Evolutionary conservation across 2,797 vertebrate species (phyloP), one percentile per base, ranked within the genome.

Genomic region (Merluccius polli): DNA sequence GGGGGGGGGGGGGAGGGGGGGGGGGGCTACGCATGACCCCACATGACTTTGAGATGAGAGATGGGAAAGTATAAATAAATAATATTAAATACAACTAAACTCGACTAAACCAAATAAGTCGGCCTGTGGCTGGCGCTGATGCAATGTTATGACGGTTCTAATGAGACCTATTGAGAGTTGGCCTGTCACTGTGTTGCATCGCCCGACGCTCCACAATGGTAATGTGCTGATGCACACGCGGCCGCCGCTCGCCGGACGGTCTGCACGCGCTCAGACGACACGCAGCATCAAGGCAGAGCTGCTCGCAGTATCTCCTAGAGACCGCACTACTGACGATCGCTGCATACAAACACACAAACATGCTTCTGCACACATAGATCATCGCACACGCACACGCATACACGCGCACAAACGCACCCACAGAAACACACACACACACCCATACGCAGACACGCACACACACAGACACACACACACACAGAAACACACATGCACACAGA

Each of bases 121-220:
- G 74, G 67, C 30, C 27, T 7, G 67, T 32, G 67, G 27, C 67
- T 75, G 71, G 87, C 80, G 78, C 78, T 87, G 87, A 87, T 86
- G 87, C 87, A 71, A 81, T 88, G 84, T 92, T 91, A 88, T 87
- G 87, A 89, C 88, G 81, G 48, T 75, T 87, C 81, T 93, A 92
- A 93, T 91, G 89, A 92, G 90, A 88, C 89, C 90, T 91, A 77
- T 87, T 82, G 91, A 91, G 91, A 91, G 81, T 90, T 90, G 87
- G 79, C 88, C 82, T 88, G 85, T 88, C 85, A 86, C 87, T 91
- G 85, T 52, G 77, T 85, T 81, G 78, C 84, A 81, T 88, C 83
- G 84, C 85, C 87, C 83, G 73, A 75, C 80, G 87, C 87, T 71
- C 82, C 88, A 77, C 86, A 31, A 81, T 75, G 88, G 84, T 78